Evolutionary conservation across 1,140 invertebrate genomes (phyloP).

Genomic region (Cotesia glomerata): DNA sequence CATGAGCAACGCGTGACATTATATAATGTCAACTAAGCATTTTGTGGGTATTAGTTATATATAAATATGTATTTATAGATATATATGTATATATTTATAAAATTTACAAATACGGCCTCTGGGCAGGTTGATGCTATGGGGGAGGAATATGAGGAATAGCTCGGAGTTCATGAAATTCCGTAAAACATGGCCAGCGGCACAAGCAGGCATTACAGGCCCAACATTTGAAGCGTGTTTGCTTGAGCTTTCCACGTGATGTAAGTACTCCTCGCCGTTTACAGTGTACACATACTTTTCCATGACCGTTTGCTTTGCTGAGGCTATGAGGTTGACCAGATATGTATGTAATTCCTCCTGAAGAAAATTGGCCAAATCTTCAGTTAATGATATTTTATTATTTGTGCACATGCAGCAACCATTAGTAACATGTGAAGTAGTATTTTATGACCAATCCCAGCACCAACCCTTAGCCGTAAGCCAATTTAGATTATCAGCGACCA

Average conservation of each 20-base stretch:
- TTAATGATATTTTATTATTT: constrained; percentile 54
- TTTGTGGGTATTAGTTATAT: constrained; percentile 39
- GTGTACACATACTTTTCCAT: constrained; percentile 64
- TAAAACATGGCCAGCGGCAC: constrained; percentile 63
- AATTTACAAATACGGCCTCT: constrained; percentile 44
- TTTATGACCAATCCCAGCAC: constrained; percentile 56
- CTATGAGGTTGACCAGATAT: constrained; percentile 63
- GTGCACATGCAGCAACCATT: constrained; percentile 62
- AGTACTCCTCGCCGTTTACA: constrained; percentile 62
- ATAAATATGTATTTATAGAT: constrained; percentile 12
- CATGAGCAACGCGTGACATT: constrained; percentile 13
- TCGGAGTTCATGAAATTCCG: constrained; percentile 61
- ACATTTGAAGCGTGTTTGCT: constrained; percentile 64
- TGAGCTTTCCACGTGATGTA: constrained; percentile 62
- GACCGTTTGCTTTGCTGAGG: constrained; percentile 64
- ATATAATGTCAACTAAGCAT: constrained; percentile 22
- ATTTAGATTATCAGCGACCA: constrained; percentile 56
- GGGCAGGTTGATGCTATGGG: constrained; percentile 61
- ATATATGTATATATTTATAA: background rate
- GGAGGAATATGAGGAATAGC: constrained; percentile 61
- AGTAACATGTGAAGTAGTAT: constrained; percentile 44
- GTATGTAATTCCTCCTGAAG: constrained; percentile 62
- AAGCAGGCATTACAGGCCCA: constrained; percentile 64
- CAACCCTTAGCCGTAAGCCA: constrained; percentile 61
- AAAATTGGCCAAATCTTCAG: constrained; percentile 58